Evolutionary conservation across 2,888 invertebrate species (phyloP).

Genomic region (Cheilosia urbana): DNA sequence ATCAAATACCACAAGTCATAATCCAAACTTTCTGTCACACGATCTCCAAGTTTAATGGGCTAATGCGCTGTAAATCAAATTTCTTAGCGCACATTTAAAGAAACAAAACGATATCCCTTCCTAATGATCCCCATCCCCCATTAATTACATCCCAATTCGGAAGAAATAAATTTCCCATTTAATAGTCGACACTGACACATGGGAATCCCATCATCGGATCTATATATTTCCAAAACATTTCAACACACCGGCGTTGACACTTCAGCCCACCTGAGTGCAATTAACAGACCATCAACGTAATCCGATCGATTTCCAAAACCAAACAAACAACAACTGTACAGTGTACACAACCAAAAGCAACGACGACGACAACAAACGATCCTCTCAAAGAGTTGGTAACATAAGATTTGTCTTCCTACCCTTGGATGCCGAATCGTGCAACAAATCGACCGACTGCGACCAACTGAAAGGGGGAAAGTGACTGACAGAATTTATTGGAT

Average conservation of each 20-base stretch:
- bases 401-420: conserved; percentile 57
- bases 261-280: conserved; percentile 75
- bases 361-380: conserved; percentile 54
- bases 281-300: conserved; percentile 75
- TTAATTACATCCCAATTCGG: conserved; percentile 61
- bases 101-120: neutral
- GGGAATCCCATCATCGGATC: conserved; percentile 41
- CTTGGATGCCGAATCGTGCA: conserved; percentile 44
- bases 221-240: conserved; percentile 54
- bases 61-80: conserved; percentile 59
- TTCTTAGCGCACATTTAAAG: conserved; percentile 5
- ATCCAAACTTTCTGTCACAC: conserved; percentile 9
- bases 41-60: conserved; percentile 18
- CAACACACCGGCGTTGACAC: conserved; percentile 64
- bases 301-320: conserved; percentile 70
- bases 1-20: neutral
- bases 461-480: conserved; percentile 53
- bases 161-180: conserved; percentile 70
- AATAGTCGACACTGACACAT: conserved; percentile 66
- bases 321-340: conserved; percentile 47
- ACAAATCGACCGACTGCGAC: conserved; percentile 61
- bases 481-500: conserved; percentile 75
- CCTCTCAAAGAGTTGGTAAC: conserved; percentile 72
- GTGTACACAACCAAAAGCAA: conserved; percentile 28
- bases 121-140: conserved; percentile 60